Evolutionary conservation across 2,888 invertebrate genomes (phyloP).

Genomic region (Cantharis lateralis): DNA sequence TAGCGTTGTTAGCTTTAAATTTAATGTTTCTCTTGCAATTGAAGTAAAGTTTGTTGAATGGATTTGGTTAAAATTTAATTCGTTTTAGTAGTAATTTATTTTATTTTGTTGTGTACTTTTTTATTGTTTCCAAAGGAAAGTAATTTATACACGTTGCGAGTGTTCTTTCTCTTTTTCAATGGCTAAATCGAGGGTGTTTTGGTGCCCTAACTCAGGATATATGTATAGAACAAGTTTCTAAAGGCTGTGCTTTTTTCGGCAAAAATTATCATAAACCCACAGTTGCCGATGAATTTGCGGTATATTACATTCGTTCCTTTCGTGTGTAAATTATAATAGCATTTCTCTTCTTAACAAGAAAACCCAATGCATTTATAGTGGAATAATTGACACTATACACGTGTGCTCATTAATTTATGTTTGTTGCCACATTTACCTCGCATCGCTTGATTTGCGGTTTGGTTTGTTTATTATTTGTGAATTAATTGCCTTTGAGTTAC

Average conservation of each 20-base stretch:
- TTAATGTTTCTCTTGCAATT: neutral
- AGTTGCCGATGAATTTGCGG: constrained; percentile 16
- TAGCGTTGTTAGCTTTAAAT: neutral
- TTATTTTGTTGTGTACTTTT: constrained; percentile 18
- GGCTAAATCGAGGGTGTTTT: constrained; percentile 4
- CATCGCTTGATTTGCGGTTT: constrained; percentile 45
- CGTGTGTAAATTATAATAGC: constrained; percentile 24
- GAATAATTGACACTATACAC: constrained; percentile 35
- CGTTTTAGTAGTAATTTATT: constrained; percentile 11
- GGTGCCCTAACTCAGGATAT: constrained; percentile 7
- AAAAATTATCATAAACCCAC: constrained; percentile 25
- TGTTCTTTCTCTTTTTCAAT: constrained; percentile 13
- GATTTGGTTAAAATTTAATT: constrained; percentile 1
- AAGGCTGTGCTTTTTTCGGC: constrained; percentile 16
- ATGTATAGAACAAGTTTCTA: constrained; percentile 7
- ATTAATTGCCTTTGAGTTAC: constrained; percentile 44
- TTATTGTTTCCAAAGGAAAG: constrained; percentile 12
- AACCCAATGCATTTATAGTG: constrained; percentile 27
- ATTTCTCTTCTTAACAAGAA: constrained; percentile 31
- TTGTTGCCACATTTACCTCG: constrained; percentile 35
- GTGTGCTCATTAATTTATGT: constrained; percentile 40
- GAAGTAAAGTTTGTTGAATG: neutral
- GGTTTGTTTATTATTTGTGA: constrained; percentile 42
- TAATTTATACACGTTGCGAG: constrained; percentile 15
- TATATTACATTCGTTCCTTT: constrained; percentile 24